Percentiles rank a stretch among this genome's conserved stretches.
phyloP scores from a whole-genome alignment of 2,797 vertebrate species.

The Tapera naevia region DNA sequence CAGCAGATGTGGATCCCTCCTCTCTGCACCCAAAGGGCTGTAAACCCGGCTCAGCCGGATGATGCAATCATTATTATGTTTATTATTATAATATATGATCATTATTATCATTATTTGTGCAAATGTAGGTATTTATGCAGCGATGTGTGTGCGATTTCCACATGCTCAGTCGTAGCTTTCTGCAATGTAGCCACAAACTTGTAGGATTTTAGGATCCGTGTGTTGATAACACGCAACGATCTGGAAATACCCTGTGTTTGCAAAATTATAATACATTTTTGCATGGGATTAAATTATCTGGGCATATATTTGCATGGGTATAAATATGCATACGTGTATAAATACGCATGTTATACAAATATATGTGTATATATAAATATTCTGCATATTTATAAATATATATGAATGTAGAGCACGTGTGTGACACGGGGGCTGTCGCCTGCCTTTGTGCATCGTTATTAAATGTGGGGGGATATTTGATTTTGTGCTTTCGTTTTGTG shows the following conservation, averaged over 20 bases:
- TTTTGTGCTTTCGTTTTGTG: background rate
- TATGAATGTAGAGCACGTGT: background rate
- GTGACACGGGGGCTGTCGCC: background rate
- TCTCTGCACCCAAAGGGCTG: background rate
- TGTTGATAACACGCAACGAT: fast-evolving
- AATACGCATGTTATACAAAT: too few relatives aligned
- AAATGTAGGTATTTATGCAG: fast-evolving
- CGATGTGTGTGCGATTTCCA: fast-evolving
- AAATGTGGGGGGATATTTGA: background rate
- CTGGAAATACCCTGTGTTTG: fast-evolving
- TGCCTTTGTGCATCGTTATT: background rate
- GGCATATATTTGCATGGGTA: fast-evolving
- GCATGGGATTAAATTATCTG: background rate
- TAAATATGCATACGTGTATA: background rate
- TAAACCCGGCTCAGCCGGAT: fast-evolving
- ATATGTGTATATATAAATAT: too few relatives aligned
- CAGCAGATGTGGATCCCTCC: fast-evolving
- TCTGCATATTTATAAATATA: too few relatives aligned
- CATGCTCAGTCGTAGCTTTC: fast-evolving
- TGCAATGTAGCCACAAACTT: fast-evolving
- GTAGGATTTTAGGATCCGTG: fast-evolving
- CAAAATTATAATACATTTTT: fast-evolving
- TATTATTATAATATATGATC: too few relatives aligned
- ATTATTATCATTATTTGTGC: background rate
- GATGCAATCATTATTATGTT: fast-evolving